phyloP scores from a whole-genome alignment of 2,888 invertebrate genomes.

The Eustalomyia histrio region DNA sequence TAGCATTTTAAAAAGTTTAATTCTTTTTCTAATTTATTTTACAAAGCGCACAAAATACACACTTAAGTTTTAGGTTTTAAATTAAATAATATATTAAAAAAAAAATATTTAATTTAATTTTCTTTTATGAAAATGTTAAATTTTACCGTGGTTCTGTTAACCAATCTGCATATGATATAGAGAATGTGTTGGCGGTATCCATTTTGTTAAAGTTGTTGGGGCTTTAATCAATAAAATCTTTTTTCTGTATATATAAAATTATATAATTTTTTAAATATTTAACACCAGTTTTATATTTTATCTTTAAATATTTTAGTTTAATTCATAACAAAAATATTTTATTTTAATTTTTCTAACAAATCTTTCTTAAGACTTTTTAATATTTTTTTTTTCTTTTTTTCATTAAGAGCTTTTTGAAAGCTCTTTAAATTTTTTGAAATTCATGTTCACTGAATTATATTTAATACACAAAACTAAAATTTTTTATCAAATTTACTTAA shows the following conservation, averaged over 20 bases:
- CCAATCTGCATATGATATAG: conserved; percentile 79
- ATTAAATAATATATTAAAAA: not conserved
- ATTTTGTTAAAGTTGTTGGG: conserved; percentile 68
- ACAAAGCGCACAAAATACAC: conserved; percentile 41
- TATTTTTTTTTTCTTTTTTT: not conserved
- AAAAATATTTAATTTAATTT: not conserved
- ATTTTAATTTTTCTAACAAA: not conserved
- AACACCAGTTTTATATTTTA: not conserved
- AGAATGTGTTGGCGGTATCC: conserved; percentile 78
- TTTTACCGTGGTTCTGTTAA: conserved; percentile 78
- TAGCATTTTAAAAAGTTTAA: not conserved
- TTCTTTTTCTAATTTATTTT: not conserved
- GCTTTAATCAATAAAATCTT: not conserved
- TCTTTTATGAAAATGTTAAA: not conserved
- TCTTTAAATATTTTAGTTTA: not conserved
- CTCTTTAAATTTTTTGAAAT: not conserved
- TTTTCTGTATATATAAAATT: not conserved
- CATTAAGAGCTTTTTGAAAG: not conserved
- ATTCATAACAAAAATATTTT: not conserved
- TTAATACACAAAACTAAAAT: not conserved
- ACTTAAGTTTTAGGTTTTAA: conserved; percentile 28
- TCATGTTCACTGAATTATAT: not conserved
- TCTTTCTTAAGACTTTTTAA: not conserved
- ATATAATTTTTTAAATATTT: not conserved
- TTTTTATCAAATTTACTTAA: not conserved